Percentiles rank a stretch among this genome's conserved stretches.
Evolutionary conservation across 1,140 invertebrate genomes (phyloP).

Genomic region (Elymnias hypermnestra): DNA sequence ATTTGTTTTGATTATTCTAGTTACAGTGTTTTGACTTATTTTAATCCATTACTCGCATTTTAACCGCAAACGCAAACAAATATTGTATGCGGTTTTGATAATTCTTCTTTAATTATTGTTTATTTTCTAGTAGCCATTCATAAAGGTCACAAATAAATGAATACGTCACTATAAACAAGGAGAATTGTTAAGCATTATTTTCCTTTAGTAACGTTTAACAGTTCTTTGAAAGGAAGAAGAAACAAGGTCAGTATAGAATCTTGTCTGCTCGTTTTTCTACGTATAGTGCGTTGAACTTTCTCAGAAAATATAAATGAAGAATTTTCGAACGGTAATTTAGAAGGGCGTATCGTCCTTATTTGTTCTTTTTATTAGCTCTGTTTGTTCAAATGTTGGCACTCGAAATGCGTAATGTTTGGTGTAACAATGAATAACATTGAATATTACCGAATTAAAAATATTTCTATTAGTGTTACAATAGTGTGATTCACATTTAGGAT

Average conservation of each 20-base stretch:
- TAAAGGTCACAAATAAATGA: slow-evolving; percentile 15
- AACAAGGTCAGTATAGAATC: slow-evolving; percentile 15
- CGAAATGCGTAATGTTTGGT: slow-evolving; percentile 1
- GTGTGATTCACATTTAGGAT: too few relatives aligned
- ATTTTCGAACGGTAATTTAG: slow-evolving; percentile 10
- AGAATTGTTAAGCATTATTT: slow-evolving; percentile 9
- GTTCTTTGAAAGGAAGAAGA: slow-evolving; percentile 16
- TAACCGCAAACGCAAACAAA: slow-evolving; percentile 17
- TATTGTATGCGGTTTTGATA: slow-evolving; percentile 11
- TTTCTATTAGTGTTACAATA: not conserved
- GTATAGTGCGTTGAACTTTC: slow-evolving; percentile 19
- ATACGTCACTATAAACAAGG: slow-evolving; percentile 13
- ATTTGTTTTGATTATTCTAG: too few relatives aligned
- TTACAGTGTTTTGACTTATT: slow-evolving; percentile 16
- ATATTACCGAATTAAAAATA: slow-evolving; percentile 4
- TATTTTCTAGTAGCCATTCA: slow-evolving; percentile 12
- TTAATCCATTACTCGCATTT: slow-evolving; percentile 9
- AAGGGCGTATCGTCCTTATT: slow-evolving; percentile 8
- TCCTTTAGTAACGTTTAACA: slow-evolving; percentile 9
- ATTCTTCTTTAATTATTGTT: not conserved
- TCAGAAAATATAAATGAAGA: slow-evolving; percentile 13
- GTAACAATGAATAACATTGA: slow-evolving; percentile 7
- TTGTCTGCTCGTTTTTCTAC: slow-evolving; percentile 6
- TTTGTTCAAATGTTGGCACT: slow-evolving; percentile 7
- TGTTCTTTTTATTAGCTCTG: slow-evolving; percentile 7